Percentiles rank a stretch among this genome's conserved stretches.
phyloP scores from a whole-genome alignment of 35 echinoderm and acorn worm genomes.

The Nesometra sesokonis region DNA sequence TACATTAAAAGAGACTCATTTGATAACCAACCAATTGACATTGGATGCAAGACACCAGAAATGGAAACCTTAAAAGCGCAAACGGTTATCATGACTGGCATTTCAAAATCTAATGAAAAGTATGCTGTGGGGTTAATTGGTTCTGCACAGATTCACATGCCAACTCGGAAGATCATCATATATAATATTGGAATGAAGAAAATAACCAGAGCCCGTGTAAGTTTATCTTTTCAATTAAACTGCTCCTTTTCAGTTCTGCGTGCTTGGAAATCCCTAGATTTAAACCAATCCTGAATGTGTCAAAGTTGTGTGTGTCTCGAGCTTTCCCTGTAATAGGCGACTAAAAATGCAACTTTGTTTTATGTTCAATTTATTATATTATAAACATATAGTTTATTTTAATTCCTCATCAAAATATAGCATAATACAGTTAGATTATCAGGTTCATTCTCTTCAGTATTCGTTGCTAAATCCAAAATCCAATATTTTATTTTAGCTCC shows the following conservation, averaged over 20 bases:
- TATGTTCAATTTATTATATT: too few species aligned
- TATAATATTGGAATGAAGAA: slow-evolving; percentile 16
- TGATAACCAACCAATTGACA: slow-evolving; percentile 6
- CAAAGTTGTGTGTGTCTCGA: too few species aligned
- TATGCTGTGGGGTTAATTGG: slow-evolving; percentile 16
- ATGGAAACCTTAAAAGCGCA: neutral
- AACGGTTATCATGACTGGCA: slow-evolving; percentile 6
- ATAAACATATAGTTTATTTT: too few species aligned
- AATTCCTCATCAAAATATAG: too few species aligned
- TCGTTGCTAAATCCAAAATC: neutral
- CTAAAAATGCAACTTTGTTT: too few species aligned
- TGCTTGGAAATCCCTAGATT: too few species aligned
- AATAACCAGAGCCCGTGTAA: slow-evolving; percentile 3
- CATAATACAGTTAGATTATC: too few species aligned
- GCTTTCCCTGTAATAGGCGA: too few species aligned
- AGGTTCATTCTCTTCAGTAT: too few species aligned
- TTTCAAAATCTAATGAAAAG: slow-evolving; percentile 19
- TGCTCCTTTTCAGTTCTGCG: too few species aligned
- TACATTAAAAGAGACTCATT: neutral
- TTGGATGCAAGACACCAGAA: slow-evolving; percentile 5
- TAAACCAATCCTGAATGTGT: too few species aligned
- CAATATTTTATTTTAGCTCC: neutral
- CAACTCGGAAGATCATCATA: slow-evolving; percentile 20
- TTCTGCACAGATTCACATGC: slow-evolving; percentile 32
- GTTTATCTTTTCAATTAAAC: neutral